A percentile compares a stretch with the other conserved stretches of the same genome.
phyloP scores from a whole-genome alignment of 2,797 vertebrate species.

The Naso thynnoides region DNA sequence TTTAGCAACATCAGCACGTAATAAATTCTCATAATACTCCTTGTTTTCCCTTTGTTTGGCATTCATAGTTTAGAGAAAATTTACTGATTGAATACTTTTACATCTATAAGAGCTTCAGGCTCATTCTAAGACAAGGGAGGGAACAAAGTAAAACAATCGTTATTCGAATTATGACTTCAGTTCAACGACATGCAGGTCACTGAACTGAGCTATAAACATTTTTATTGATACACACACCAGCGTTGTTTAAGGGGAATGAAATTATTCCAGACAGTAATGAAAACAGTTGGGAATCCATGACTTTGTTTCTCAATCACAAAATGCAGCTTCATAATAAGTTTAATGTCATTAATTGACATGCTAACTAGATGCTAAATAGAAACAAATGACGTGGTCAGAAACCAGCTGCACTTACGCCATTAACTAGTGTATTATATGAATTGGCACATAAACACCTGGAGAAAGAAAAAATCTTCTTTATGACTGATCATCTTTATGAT shows the following conservation, averaged over 20 bases:
- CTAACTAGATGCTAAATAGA: constrained; percentile 9
- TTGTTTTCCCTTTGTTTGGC: constrained; percentile 27
- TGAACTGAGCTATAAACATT: neutral
- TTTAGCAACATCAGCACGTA: constrained; percentile 24
- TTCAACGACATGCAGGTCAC: neutral
- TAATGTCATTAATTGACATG: constrained; percentile 10
- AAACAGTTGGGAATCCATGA: neutral
- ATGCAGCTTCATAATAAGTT: constrained; percentile 5
- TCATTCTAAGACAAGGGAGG: neutral
- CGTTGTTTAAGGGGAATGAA: neutral
- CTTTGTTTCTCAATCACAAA: neutral
- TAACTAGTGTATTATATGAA: neutral
- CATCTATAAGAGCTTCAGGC: neutral
- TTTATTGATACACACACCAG: neutral
- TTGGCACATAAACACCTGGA: constrained; percentile 21
- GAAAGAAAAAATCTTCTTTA: constrained; percentile 7
- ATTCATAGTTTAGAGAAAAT: constrained; percentile 24
- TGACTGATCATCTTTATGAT: constrained; percentile 29
- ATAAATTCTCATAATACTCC: constrained; percentile 30
- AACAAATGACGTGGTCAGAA: neutral
- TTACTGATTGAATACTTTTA: constrained; percentile 26
- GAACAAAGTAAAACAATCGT: neutral
- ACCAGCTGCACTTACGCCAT: constrained; percentile 9
- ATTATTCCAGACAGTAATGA: neutral
- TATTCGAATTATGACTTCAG: neutral